A percentile compares a stretch with the other conserved stretches of the same genome.
These are phyloP conservation scores for Alentia gelatinosa DNA, from an alignment of 2,888 invertebrate species.

Conservation along the genomic window DNA sequence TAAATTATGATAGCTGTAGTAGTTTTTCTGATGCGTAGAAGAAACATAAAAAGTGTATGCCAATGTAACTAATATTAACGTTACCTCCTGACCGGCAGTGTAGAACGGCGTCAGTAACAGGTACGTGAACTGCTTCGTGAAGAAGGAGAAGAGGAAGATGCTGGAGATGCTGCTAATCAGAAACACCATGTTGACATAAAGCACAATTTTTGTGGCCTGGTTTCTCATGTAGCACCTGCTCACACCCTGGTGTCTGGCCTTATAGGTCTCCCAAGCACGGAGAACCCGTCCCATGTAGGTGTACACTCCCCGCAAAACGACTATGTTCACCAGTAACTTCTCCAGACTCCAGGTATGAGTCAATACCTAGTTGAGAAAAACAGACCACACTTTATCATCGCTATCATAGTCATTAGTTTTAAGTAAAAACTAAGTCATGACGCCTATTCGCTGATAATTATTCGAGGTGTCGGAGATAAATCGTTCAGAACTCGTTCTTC, in stretches of 20 bases:
- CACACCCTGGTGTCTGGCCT: not conserved
- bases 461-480: too few species aligned
- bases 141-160: not conserved
- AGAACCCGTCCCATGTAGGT: not conserved
- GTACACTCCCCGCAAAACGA: not conserved
- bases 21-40: too few species aligned
- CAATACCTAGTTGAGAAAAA: too few species aligned
- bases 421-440: too few species aligned
- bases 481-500: too few species aligned
- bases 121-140: not conserved
- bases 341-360: not conserved
- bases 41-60: too few species aligned
- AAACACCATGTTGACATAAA: not conserved
- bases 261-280: not conserved
- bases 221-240: not conserved
- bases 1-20: too few species aligned
- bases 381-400: too few species aligned
- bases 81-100: not conserved
- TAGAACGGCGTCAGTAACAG: not conserved
- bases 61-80: too few species aligned
- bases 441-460: too few species aligned
- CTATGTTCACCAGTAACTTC: not conserved
- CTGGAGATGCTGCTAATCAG: not conserved
- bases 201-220: not conserved
- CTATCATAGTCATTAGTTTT: too few species aligned